Evolutionary conservation across 2,888 invertebrate species (phyloP), one percentile per base, ranked within the genome.

Genomic region (Brachynemurus nebulosus): DNA sequence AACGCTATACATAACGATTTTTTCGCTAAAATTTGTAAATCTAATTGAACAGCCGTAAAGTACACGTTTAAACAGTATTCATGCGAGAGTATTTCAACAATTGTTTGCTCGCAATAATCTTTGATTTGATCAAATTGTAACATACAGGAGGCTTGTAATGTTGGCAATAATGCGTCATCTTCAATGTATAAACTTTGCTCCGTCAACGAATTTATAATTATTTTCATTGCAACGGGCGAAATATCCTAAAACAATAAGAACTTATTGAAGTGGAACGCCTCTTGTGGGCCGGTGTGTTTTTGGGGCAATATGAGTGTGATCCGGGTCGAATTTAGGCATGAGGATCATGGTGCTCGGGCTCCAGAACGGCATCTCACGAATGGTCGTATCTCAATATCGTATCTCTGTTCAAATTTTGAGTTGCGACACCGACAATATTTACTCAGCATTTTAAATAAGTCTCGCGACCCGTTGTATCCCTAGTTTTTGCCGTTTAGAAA

Each of bases 111-210:
- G 18, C 37, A 37, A 16, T 37, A 42, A n/a, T 53, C 44, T 50
- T 57, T 57, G 18, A 68, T 55, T 9, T 53, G 42, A 1, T 55
- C 53, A 48, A 69, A 65, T 51, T 67, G 66, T 34, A 67, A 54
- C 60, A 66, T 64, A 47, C 59, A 59, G 12, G 65, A 58, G 2
- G 63, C 57, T 50, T 64, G 57, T 19, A 68, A 52, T 12, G 64
- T 57, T 30, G 56, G 50, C 9, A 59, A 44, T 14, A 61, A 47
- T 45, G 61, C 57, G 41, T 59, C 57, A 42, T 59, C 55, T 18
- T 53, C 48, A 17, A 62, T 52, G 23, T 52, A 37, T 42, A 56
- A 52, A 2, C 48, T 47, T 12, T 51, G 47, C 47, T 63, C 58
- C 44, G 53, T 52, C 17, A 66, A 47, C 36, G 61, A 47, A 12